Base-by-base conservation (phyloP, 2,888 invertebrate genomes). In the Caradrina kadenii region DNA sequence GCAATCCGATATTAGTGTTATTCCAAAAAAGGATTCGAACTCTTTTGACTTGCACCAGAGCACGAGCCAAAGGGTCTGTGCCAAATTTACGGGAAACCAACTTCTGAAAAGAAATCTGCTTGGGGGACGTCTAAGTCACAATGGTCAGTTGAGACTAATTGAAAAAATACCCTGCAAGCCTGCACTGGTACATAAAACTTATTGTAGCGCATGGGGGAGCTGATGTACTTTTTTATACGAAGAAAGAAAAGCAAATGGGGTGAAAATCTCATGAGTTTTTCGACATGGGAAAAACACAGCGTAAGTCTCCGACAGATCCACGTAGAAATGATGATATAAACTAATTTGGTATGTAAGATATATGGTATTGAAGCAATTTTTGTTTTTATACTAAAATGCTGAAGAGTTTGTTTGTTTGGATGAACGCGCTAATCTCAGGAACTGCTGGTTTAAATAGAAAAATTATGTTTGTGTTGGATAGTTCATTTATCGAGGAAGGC, bases 31-130 rank as follows among this genome's bases (percentile, higher is more conserved):
- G 22, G 0, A 42, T 2, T 10, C 31, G 21, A 19, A 31, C 54
- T 50, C 65, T 66, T 50, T 8, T 68, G 22, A 69, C 56, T 81
- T 79, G 61, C 39, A 76, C 63, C 59, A 66, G n/a, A 15, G 11
- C 21, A 45, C 31, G 67, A 66, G 26, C 55, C 62, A 58, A 69
- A 78, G 80, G 82, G 78, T 77, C 76, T 73, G 86, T 84, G 87
- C 82, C 87, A 89, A 91, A 91, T 90, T 88, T 87, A 88, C 84
- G 86, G 88, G 88, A 89, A 91, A 87, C 79, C 76, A 74, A 86
- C 87, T 85, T 87, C 87, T 26, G 26, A 88, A 90, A 91, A 88
- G 88, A 86, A 90, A 88, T 88, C 86, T 86, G 81, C 87, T 87
- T 86, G 82, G 81, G 78, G 73, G 69, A 75, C 76, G 81, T 79